Conservation (phyloP, 2,888 invertebrate genomes). For the Tachina fera region DNA sequence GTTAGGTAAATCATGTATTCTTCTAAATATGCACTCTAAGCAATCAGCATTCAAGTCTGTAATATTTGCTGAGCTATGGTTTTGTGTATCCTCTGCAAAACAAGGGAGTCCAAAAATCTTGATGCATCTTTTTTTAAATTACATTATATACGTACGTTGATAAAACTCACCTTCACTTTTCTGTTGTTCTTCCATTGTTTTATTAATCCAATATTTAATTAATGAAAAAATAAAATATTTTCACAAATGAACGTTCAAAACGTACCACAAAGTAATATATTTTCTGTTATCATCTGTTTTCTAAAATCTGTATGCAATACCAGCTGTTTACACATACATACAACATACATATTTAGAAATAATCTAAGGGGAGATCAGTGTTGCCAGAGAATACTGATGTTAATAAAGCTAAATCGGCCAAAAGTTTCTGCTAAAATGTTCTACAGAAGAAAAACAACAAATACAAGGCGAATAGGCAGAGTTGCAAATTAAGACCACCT, state of each 20-base stretch:
- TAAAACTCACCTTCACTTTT: conserved; percentile 12
- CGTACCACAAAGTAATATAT: neutral
- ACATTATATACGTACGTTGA: neutral
- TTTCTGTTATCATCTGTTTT: neutral
- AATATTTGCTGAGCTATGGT: conserved; percentile 22
- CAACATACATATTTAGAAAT: conserved; percentile 37
- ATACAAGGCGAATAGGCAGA: too few relatives aligned
- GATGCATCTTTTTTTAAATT: neutral
- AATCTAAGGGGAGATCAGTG: conserved; percentile 10
- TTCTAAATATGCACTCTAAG: conserved; percentile 75
- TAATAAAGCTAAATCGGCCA: too few relatives aligned
- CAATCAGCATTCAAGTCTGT: conserved; percentile 77
- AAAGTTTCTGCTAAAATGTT: too few relatives aligned
- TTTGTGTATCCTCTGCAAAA: conserved; percentile 10
- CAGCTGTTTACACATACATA: conserved; percentile 43
- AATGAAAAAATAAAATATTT: neutral
- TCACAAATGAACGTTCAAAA: conserved; percentile 23
- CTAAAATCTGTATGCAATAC: neutral
- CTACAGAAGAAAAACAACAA: too few relatives aligned
- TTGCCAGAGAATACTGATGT: too few relatives aligned
- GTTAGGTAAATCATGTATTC: conserved; percentile 74
- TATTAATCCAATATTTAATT: neutral
- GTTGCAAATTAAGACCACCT: too few relatives aligned
- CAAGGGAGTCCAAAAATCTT: neutral
- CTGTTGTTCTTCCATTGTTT: conserved; percentile 42